Evolutionary conservation across 2,113 vertebrate genomes (phyloP).

Genomic region (Odontesthes bonariensis): DNA sequence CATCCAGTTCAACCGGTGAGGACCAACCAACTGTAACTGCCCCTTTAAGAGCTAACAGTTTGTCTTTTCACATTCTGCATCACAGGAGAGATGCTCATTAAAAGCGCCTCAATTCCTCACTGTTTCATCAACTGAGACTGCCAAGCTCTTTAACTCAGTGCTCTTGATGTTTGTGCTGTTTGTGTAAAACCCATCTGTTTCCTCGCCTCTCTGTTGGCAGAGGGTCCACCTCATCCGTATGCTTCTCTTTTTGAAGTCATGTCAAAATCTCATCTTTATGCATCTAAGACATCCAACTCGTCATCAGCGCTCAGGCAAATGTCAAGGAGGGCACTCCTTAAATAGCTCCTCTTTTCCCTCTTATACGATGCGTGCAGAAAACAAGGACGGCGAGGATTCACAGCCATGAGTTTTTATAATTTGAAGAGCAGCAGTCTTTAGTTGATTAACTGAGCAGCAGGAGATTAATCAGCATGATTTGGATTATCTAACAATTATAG

Average conservation of each 20-base stretch:
- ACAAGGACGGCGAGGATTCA: conserved; percentile 18
- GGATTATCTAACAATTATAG: neutral
- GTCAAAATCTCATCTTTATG: conserved; percentile 81
- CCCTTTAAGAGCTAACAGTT: conserved; percentile 79
- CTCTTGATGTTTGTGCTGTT: conserved; percentile 87
- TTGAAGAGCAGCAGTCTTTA: conserved; percentile 6
- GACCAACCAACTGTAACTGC: conserved; percentile 64
- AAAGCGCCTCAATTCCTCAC: conserved; percentile 81
- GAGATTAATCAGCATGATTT: conserved; percentile 9
- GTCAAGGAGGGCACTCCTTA: conserved; percentile 73
- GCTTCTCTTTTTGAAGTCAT: conserved; percentile 84
- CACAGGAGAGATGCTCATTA: conserved; percentile 85
- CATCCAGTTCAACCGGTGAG: conserved; percentile 6
- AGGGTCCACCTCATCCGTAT: conserved; percentile 86
- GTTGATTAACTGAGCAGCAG: neutral
- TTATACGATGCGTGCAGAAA: conserved; percentile 42
- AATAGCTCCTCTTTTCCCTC: conserved; percentile 68
- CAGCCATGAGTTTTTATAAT: conserved; percentile 28
- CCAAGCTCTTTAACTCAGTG: conserved; percentile 86
- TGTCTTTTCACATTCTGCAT: conserved; percentile 79
- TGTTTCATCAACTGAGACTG: conserved; percentile 85
- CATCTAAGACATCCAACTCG: conserved; percentile 80
- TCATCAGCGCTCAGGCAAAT: conserved; percentile 73
- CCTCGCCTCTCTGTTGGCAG: conserved; percentile 83
- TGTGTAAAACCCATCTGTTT: conserved; percentile 88